Evolutionary conservation across 23 tunicate species (phyloP).

Genomic region (Ascidia mentula): DNA sequence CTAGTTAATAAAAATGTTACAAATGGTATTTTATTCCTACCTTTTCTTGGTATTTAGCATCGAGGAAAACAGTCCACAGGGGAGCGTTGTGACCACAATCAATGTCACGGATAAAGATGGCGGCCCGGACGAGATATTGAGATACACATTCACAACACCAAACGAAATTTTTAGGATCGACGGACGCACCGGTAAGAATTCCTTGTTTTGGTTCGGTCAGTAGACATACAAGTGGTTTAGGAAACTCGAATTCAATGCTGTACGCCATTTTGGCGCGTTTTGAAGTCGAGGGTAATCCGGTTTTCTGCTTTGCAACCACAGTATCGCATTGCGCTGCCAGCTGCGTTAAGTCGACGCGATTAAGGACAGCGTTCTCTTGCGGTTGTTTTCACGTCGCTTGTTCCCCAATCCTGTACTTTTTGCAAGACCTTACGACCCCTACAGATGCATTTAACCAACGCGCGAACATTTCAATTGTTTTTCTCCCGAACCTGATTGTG

Average conservation of each 20-base stretch:
- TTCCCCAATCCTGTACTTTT: too few relatives aligned
- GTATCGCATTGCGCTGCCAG: neutral
- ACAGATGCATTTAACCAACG: too few relatives aligned
- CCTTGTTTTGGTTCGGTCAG: neutral
- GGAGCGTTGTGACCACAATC: constrained; percentile 47
- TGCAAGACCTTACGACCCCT: too few relatives aligned
- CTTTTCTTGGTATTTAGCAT: too few relatives aligned
- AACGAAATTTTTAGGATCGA: constrained; percentile 23
- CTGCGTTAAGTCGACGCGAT: neutral
- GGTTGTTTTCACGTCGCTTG: too few relatives aligned
- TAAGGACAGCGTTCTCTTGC: constrained; percentile 3
- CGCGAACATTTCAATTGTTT: too few relatives aligned
- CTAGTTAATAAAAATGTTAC: too few relatives aligned
- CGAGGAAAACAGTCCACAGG: constrained; percentile 40
- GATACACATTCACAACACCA: constrained; percentile 15
- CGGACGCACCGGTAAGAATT: constrained; percentile 26
- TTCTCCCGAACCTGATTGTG: too few relatives aligned
- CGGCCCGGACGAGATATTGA: constrained; percentile 41
- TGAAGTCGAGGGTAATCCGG: neutral
- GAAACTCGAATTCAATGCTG: too few relatives aligned
- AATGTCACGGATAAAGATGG: constrained; percentile 59
- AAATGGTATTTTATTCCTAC: too few relatives aligned
- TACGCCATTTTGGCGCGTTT: too few relatives aligned
- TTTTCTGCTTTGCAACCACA: neutral
- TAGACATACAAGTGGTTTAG: neutral